A percentile compares a stretch with the other conserved stretches of the same genome.
phyloP scores from a whole-genome alignment of 2,113 vertebrate genomes.

The Sturnus vulgaris region DNA sequence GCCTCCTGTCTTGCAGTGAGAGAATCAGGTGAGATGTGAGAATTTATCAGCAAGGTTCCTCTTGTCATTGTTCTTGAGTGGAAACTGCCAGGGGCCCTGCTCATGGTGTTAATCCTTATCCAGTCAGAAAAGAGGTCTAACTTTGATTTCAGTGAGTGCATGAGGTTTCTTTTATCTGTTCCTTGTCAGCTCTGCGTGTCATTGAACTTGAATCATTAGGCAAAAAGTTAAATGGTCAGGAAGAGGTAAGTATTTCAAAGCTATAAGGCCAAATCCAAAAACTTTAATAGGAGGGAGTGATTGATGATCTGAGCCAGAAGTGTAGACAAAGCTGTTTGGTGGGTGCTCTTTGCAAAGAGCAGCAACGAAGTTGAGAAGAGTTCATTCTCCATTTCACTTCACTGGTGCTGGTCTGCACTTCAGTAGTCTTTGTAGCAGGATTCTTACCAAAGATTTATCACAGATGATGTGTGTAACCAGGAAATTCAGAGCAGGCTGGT shows the following conservation, averaged over 20 bases:
- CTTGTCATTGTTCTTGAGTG: not conserved
- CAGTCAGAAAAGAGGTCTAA: not conserved
- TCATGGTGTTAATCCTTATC: not conserved
- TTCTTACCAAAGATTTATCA: not conserved
- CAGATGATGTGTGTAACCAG: fast-evolving
- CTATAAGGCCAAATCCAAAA: not conserved
- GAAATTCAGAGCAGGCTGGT: not conserved
- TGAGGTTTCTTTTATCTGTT: not conserved
- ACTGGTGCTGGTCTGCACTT: not conserved
- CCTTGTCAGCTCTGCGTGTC: not conserved
- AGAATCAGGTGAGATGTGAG: not conserved
- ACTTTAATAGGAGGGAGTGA: fast-evolving
- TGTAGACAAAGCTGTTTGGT: not conserved
- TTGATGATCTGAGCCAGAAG: not conserved
- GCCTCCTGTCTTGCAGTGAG: not conserved
- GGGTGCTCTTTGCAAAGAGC: not conserved
- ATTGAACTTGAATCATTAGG: not conserved
- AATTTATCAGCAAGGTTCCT: not conserved
- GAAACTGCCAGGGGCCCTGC: not conserved
- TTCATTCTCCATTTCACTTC: not conserved
- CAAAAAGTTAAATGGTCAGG: not conserved
- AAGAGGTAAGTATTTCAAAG: not conserved
- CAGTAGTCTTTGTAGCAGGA: not conserved
- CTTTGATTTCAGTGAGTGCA: not conserved
- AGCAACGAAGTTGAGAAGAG: not conserved